Percentiles rank a stretch among this genome's conserved stretches.
Evolutionary conservation across 2,888 invertebrate species (phyloP).

Genomic region (Dugesia japonica): DNA sequence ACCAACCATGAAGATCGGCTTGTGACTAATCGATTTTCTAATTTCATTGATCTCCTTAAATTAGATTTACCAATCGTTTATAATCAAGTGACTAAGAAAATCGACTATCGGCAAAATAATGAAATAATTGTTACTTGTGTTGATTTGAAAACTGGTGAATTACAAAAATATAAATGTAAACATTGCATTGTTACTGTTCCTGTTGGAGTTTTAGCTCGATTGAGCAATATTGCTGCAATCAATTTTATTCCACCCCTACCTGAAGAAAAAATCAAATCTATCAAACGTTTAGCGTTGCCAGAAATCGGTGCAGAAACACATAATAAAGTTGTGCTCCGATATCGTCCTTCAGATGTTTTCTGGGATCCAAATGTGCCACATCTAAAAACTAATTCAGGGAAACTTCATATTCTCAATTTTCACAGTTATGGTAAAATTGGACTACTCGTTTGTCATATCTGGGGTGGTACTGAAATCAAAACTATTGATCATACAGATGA

Average conservation of each 20-base stretch:
- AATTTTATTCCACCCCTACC: conserved; percentile 33
- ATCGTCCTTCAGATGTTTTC: conserved; percentile 23
- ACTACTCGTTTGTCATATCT: conserved; percentile 30
- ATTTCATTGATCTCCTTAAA: background rate
- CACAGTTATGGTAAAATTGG: conserved; percentile 24
- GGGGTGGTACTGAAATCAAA: conserved; percentile 33
- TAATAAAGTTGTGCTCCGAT: conserved; percentile 33
- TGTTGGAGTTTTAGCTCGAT: conserved; percentile 35
- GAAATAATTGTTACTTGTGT: background rate
- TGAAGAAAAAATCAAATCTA: conserved; percentile 20
- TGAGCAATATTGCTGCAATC: conserved; percentile 25
- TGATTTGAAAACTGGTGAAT: background rate
- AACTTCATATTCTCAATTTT: conserved; percentile 20
- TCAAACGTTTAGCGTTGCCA: conserved; percentile 31
- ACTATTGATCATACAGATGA: conserved; percentile 30
- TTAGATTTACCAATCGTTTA: background rate
- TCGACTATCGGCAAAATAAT: background rate
- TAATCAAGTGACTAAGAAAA: background rate
- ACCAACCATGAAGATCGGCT: background rate
- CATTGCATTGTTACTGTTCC: conserved; percentile 32
- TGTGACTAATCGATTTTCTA: conserved; percentile 5
- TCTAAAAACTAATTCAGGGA: background rate
- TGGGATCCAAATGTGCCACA: conserved; percentile 25
- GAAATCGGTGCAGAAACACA: conserved; percentile 33
- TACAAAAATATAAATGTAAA: conserved; percentile 6